Evolutionary conservation across 2,888 invertebrate genomes (phyloP), one percentile per base, ranked within the genome.

Genomic region (Ormia ochracea): DNA sequence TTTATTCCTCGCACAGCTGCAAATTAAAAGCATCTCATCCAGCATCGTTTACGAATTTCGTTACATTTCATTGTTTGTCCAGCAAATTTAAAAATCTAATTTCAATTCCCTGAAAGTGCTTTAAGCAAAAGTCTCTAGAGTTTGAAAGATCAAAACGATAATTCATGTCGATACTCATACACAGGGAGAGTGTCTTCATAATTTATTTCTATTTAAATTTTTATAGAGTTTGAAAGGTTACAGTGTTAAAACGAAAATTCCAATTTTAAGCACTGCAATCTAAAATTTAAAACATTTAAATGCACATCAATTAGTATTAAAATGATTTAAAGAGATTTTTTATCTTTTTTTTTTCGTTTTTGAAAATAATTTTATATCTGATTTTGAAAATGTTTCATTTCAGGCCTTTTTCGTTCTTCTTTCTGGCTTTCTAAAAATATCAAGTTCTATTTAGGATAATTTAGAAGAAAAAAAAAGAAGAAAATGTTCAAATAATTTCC

Each of bases 361-460:
- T n/a, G n/a, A n/a, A 19, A 54, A 23, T 19, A 43, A 26, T 41
- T 63, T 23, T n/a, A 5, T 41, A 43, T 61, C 12, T 43, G 28
- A 43, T 72, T 72, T 61, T 38, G 9, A 61, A 61, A 61, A 59
- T 52, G 28, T 23, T 61, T 38, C 19, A 21, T 48, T 38, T 14
- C 5, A 4, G 9, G 4, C 50, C 9, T 31, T 31, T 41, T 10
- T 33, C 12, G 33, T 3, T 0, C 3, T 19, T 12, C 33, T 54
- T 36, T 38, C 19, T 38, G 1, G 2, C 9, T 2, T 58, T 75
- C 75, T 75, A 75, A 68, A 68, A 75, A 75, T 75, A 75, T 33
- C 31, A 43, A 52, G 26, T 61, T 75, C 31, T 54, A 45, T 75
- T 75, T 59, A 33, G 41, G 31, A 59, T 43, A 59, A 75, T 36